Conservation (phyloP, 2,113 vertebrate genomes). For the Probosciger aterrimus region DNA sequence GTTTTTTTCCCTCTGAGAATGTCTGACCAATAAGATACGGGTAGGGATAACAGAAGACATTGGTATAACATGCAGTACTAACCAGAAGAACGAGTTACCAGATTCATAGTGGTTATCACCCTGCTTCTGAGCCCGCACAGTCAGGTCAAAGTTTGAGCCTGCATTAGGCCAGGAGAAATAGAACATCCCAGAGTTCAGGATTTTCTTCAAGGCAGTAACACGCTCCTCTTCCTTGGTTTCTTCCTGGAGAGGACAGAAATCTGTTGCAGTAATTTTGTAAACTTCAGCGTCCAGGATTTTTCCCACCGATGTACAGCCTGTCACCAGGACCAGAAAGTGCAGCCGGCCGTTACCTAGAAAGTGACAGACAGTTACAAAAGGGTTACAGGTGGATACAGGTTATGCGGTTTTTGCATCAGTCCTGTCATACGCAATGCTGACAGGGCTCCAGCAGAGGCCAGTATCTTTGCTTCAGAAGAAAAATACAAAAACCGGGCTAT, state of each 20-base stretch:
- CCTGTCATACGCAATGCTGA: neutral
- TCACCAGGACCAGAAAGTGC: slow-evolving; percentile 81
- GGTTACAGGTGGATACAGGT: neutral
- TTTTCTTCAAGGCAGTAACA: slow-evolving; percentile 70
- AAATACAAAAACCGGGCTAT: neutral
- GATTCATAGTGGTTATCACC: slow-evolving; percentile 64
- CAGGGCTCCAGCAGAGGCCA: slow-evolving; percentile 32
- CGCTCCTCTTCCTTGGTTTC: slow-evolving; percentile 77
- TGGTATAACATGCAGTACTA: slow-evolving; percentile 26
- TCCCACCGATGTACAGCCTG: slow-evolving; percentile 77
- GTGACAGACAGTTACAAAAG: slow-evolving; percentile 27
- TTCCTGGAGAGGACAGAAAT: slow-evolving; percentile 79
- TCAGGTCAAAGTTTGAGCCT: slow-evolving; percentile 77
- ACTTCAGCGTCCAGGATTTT: slow-evolving; percentile 79
- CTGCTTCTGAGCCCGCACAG: slow-evolving; percentile 78
- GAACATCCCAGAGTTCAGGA: slow-evolving; percentile 78
- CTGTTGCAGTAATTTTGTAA: slow-evolving; percentile 78
- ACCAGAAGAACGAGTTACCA: slow-evolving; percentile 81
- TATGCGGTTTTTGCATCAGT: neutral
- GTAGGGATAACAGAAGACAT: neutral
- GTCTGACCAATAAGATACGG: neutral
- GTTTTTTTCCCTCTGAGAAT: neutral
- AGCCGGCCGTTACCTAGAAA: slow-evolving; percentile 68
- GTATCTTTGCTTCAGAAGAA: neutral
- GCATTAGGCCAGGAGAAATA: slow-evolving; percentile 78